Base-by-base conservation (phyloP, 2,797 vertebrate genomes). In the Rhinichthys osculus region DNA sequence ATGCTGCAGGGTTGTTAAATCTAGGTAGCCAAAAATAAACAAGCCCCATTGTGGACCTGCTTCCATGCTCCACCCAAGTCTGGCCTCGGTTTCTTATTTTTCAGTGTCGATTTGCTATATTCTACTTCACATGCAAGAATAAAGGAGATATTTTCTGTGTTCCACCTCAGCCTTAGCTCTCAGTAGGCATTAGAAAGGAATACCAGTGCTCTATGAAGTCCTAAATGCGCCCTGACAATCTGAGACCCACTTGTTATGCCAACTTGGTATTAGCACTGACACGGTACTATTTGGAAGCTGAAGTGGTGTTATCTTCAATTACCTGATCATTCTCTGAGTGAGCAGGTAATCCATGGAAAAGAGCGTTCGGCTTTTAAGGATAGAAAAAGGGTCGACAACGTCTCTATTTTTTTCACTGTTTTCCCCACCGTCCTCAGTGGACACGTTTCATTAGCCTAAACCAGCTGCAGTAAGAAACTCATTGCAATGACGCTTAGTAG, bases 341-440 rank as follows among this genome's bases (percentile, higher is more conserved):
- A 92, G 89, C 91, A 91, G 89, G 90, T 93, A 91, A 94, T 94
- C 93, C 92, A 92, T 89, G 86, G 90, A 91, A 89, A 80, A 91
- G 90, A 33, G 87, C 88, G 89, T 92, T 88, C 88, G 89, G 88
- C 74, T 86, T 86, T 78, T 89, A 91, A 88, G 92, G 89, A 91
- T 81, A 90, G 86, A 87, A 85, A 92, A 81, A 47, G 30, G 57
- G 52, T 86, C 57, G 33, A 81, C 54, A 64, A 73, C 27, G 44
- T 86, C 80, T 85, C 73, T 70, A 57, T 84, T 84, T 87, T 87
- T 64, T 69, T 38, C 69, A 40, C 33, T 77, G 54, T 54, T 76
- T 76, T 62, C 19, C 85, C 87, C 71, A 87, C 87, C 83, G 82
- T 52, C 30, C 77, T 81, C 77, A 21, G 88, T 88, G 84, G 88